phyloP scores from a whole-genome alignment of 2,113 vertebrate species.

The Sminthopsis crassicaudata region DNA sequence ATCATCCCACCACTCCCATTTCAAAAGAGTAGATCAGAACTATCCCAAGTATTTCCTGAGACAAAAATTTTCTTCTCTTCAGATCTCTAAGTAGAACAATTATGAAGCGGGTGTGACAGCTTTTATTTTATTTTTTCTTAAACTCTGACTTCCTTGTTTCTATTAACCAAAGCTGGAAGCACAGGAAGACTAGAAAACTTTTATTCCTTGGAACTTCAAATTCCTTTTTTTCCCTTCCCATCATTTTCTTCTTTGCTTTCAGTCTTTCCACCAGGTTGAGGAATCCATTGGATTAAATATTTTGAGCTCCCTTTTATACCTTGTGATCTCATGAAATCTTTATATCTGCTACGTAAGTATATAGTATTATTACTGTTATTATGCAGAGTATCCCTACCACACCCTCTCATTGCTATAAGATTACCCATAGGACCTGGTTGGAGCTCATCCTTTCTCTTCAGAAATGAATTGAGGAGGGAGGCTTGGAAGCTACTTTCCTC shows the following conservation, averaged over 20 bases:
- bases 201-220: neutral
- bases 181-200: neutral
- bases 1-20: neutral
- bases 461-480: neutral
- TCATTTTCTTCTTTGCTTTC: neutral
- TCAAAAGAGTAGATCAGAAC: neutral
- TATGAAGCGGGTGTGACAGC: neutral
- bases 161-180: neutral
- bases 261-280: no score
- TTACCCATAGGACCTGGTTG: slow-evolving; percentile 10
- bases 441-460: slow-evolving; percentile 37
- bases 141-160: neutral
- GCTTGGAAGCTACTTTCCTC: neutral
- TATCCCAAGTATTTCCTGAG: neutral
- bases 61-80: neutral
- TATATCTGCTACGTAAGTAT: slow-evolving; percentile 59
- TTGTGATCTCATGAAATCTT: slow-evolving; percentile 47
- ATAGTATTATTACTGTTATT: slow-evolving; percentile 68
- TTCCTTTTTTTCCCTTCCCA: neutral
- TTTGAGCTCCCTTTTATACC: slow-evolving; percentile 19
- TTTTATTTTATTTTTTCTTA: neutral
- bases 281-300: neutral
- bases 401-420: slow-evolving; percentile 41
- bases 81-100: neutral
- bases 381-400: slow-evolving; percentile 57